These are phyloP conservation scores for Apamea epomidion DNA, from an alignment of 2,888 invertebrate species.

Conservation along the genomic window DNA sequence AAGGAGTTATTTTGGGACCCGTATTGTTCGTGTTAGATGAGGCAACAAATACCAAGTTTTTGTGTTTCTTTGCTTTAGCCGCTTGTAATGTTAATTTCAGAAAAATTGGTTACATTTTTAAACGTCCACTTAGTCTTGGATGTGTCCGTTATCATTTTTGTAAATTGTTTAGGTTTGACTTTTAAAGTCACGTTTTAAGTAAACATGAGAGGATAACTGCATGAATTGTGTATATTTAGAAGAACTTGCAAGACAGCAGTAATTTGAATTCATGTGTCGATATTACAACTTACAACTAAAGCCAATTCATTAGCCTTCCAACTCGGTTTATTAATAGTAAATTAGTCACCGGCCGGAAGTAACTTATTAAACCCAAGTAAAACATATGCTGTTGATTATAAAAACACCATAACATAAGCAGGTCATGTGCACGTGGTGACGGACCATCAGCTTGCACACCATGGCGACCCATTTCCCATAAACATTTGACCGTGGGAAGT, in stretches of 20 bases:
- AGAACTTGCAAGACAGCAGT: conserved; percentile 2
- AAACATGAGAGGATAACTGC: not conserved
- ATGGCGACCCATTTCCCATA: conserved; percentile 47
- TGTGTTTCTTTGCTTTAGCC: conserved; percentile 31
- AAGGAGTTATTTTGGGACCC: conserved; percentile 80
- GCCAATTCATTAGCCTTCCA: not conserved
- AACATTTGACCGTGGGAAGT: conserved; percentile 55
- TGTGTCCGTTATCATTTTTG: conserved; percentile 29
- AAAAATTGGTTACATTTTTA: conserved; percentile 24
- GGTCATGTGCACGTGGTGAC: conserved; percentile 36
- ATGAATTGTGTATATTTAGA: conserved; percentile 5
- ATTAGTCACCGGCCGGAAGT: conserved; percentile 10
- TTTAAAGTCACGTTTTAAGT: conserved; percentile 32
- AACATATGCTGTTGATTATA: conserved; percentile 14
- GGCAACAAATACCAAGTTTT: conserved; percentile 52
- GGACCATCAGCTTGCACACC: conserved; percentile 37
- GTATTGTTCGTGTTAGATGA: conserved; percentile 72
- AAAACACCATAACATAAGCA: conserved; percentile 21
- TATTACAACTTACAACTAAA: not conserved
- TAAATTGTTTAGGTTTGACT: conserved; percentile 16
- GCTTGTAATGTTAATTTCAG: conserved; percentile 33
- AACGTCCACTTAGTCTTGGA: conserved; percentile 36
- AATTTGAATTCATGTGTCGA: not conserved
- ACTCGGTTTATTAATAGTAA: not conserved
- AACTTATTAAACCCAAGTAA: conserved; percentile 11